These are phyloP conservation scores for Thelaira solivaga DNA, from an alignment of 2,888 invertebrate genomes.

Conservation along the genomic window DNA sequence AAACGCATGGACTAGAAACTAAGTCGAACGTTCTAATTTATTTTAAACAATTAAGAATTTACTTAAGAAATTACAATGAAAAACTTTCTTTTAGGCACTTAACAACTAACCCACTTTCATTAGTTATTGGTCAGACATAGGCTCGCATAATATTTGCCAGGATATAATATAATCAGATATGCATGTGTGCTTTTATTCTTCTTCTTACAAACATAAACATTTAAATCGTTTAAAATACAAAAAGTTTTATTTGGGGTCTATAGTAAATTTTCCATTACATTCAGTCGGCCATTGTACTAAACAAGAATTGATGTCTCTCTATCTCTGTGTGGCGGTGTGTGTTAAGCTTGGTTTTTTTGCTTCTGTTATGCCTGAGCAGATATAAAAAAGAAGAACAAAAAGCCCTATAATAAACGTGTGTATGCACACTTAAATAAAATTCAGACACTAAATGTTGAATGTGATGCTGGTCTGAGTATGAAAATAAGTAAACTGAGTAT, in stretches of 20 bases:
- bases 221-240: slow-evolving; percentile 58
- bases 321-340: no score
- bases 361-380: background rate
- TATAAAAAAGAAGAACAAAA: background rate
- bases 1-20: no score
- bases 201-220: slow-evolving; percentile 43
- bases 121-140: background rate
- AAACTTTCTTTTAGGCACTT: background rate
- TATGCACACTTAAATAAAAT: slow-evolving; percentile 53
- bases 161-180: slow-evolving; percentile 14
- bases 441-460: slow-evolving; percentile 35
- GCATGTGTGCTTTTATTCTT: background rate
- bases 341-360: slow-evolving; percentile 19
- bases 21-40: no score
- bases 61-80: no score
- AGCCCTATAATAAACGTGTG: slow-evolving; percentile 41
- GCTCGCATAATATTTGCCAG: slow-evolving; percentile 11
- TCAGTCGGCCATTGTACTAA: slow-evolving; percentile 13
- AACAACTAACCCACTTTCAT: background rate
- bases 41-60: no score
- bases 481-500: slow-evolving; percentile 54
- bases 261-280: slow-evolving; percentile 52
- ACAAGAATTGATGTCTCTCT: slow-evolving; percentile 10
- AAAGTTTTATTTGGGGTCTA: slow-evolving; percentile 56
- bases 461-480: slow-evolving; percentile 15